Base-by-base conservation (phyloP, 1,140 invertebrate genomes). In the Galendromus occidentalis region DNA sequence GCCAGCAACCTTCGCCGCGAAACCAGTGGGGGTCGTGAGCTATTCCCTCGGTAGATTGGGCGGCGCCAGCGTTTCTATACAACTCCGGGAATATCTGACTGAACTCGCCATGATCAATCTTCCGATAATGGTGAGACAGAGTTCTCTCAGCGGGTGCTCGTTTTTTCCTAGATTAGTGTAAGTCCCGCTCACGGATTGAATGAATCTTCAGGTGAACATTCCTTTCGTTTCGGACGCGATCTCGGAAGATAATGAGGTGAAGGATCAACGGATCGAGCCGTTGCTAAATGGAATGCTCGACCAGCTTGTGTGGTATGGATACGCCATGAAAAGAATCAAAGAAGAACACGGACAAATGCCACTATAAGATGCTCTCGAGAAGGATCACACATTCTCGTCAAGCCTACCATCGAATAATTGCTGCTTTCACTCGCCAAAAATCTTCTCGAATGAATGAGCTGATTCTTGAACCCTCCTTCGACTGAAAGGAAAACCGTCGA, bases 41-140 rank as follows among this genome's bases (percentile, higher is more conserved):
- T 80, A 80, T 68, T 79, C 79, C 12, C 44, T 72, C 63, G 78
- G 79, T 78, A 68, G 71, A 70, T 25, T 51, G 30, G 79, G 79
- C 18, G 79, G 79, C 5, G 72, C 77, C 45, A 70, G 77, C 42
- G 77, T 76, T 41, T 74, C 74, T 18, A 74, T 77, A 68, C 69
- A 78, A 41, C 69, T 79, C 1, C 71, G 77, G 28, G 69, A 72
- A 2, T 74, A 79, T 65, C 69, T 77, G 1, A 73, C 73, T 65
- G 79, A 79, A 69, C 69, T 80, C 4, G 79, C 79, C 33, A 75
- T 77, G 73, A 65, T 80, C 0, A 74, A 74, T 66, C 71, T 75
- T 4, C 76, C 76, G 7, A 73, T 73, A 45, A 75, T 74, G 42
- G 51, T 59, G 33, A 59, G 14, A 14, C 14, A 47, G 28, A 4